Conservation (phyloP, 2,888 invertebrate genomes). For the Leucophora obtusa region DNA sequence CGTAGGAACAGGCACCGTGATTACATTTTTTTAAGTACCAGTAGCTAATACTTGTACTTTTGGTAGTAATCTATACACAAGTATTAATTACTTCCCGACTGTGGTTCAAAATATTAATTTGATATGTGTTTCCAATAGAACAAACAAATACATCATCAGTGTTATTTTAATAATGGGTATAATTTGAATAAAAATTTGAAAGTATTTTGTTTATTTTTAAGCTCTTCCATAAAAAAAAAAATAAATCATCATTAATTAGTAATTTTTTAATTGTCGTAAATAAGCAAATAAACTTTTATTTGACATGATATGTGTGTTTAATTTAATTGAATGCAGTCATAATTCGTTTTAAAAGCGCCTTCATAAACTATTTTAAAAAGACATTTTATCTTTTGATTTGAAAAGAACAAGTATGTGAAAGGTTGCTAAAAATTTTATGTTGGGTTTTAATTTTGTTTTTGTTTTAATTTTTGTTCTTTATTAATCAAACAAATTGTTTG, state of each 20-base stretch:
- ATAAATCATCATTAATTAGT: neutral
- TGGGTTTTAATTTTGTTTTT: neutral
- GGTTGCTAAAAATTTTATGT: too few relatives aligned
- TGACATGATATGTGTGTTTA: neutral
- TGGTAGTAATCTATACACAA: too few relatives aligned
- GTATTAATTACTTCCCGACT: too few relatives aligned
- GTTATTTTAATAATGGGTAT: neutral
- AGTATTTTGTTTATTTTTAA: conserved; percentile 7
- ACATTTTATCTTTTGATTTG: neutral
- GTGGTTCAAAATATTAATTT: too few relatives aligned
- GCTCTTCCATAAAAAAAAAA: neutral
- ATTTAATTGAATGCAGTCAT: neutral
- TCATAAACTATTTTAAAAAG: neutral
- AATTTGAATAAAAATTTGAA: neutral
- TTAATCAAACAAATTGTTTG: conserved; percentile 2
- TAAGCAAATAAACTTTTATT: neutral
- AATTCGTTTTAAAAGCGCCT: neutral
- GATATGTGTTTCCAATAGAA: too few relatives aligned
- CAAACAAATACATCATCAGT: neutral
- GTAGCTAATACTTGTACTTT: too few relatives aligned
- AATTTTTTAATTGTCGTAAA: neutral
- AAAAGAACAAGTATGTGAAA: too few relatives aligned
- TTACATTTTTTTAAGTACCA: too few relatives aligned
- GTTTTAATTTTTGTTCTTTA: neutral
- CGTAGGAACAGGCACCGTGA: too few relatives aligned